Evolutionary conservation across 2,113 vertebrate genomes (phyloP).

Genomic region (Rhinopomastus cyanomelas): DNA sequence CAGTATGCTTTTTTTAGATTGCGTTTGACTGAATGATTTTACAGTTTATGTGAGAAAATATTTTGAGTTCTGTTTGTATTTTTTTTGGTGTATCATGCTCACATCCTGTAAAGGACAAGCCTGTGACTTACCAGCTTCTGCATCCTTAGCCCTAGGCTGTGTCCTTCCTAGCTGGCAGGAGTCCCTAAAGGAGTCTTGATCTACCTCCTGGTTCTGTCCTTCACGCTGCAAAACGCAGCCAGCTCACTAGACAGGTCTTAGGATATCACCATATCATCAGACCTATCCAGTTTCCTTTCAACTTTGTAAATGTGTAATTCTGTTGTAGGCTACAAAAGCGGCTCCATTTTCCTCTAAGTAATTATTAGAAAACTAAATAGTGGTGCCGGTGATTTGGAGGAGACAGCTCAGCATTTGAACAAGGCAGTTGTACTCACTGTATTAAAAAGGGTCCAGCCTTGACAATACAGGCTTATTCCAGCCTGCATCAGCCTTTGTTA

Average conservation of each 20-base stretch:
- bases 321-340: background rate
- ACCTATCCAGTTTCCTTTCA: background rate
- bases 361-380: background rate
- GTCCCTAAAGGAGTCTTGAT: background rate
- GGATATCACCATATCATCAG: background rate
- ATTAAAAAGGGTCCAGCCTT: background rate
- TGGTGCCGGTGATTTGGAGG: background rate
- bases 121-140: background rate
- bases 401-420: background rate
- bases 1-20: background rate
- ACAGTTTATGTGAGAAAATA: background rate
- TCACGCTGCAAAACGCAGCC: background rate
- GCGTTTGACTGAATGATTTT: background rate
- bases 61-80: background rate
- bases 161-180: background rate
- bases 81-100: background rate
- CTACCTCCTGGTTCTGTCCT: background rate
- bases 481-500: background rate
- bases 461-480: background rate
- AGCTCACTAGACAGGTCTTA: background rate
- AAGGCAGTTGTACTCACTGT: background rate
- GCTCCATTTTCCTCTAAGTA: background rate
- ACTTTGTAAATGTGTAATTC: background rate
- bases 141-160: background rate
- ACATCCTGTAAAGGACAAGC: background rate